phyloP scores from a whole-genome alignment of 2,113 vertebrate genomes.

The Elachura formosa region DNA sequence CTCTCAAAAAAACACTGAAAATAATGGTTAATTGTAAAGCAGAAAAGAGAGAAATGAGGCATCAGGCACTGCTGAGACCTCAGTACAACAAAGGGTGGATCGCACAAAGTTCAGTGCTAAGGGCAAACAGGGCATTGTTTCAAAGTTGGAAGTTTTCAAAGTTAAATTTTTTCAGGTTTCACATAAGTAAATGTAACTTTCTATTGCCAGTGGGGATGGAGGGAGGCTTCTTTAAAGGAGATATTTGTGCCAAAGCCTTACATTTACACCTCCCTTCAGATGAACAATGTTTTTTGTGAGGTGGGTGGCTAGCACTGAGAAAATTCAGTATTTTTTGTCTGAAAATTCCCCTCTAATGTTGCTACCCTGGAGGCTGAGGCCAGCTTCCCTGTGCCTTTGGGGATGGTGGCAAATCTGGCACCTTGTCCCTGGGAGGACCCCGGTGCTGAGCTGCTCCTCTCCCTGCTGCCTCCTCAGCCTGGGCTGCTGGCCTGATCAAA shows the following conservation, averaged over 20 bases:
- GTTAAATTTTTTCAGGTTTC: not conserved
- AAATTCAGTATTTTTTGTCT: not conserved
- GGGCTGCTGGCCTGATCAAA: not conserved
- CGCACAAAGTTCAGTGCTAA: not conserved
- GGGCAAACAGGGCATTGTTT: not conserved
- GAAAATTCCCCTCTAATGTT: not conserved
- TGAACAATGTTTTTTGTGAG: not conserved
- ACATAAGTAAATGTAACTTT: not conserved
- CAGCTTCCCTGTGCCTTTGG: not conserved
- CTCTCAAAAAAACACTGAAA: slow-evolving; percentile 24
- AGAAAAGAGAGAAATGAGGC: slow-evolving; percentile 12
- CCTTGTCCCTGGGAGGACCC: not conserved
- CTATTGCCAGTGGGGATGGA: not conserved
- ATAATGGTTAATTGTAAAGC: slow-evolving; percentile 32
- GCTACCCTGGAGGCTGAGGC: not conserved
- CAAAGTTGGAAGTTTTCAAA: not conserved
- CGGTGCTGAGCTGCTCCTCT: not conserved
- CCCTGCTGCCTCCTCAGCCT: not conserved
- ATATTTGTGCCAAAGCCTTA: not conserved
- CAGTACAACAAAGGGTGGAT: not conserved
- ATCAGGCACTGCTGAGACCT: not conserved
- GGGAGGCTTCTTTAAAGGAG: not conserved
- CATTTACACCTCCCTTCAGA: not conserved
- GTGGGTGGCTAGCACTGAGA: not conserved
- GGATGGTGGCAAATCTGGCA: not conserved